These are phyloP conservation scores for human DNA, from an alignment of 2,113 vertebrate genomes.

Conservation along the genomic window GRCh38 chr1:91564501-91565000, in stretches of 20 bases:
- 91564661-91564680: neutral
- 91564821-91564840: slow-evolving; percentile 20
- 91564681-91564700: neutral
- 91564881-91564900: neutral
- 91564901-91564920: slow-evolving; percentile 45
- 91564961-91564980: slow-evolving; percentile 49
- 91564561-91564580: neutral
- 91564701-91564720: neutral
- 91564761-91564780: neutral
- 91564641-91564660: slow-evolving; percentile 53
- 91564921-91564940: slow-evolving; percentile 7
- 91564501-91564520: neutral
- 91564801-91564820: slow-evolving; percentile 27
- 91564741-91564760: neutral
- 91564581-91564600: neutral
- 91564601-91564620: neutral
- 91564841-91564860: neutral
- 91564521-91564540: slow-evolving; percentile 4
- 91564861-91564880: neutral
- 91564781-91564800: neutral
- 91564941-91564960: slow-evolving; percentile 40
- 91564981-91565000: slow-evolving; percentile 41
- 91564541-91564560: neutral
- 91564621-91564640: neutral
- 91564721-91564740: neutral